These are phyloP conservation scores for Pterostichus madidus DNA, from an alignment of 2,888 invertebrate species.

Conservation along the genomic window DNA sequence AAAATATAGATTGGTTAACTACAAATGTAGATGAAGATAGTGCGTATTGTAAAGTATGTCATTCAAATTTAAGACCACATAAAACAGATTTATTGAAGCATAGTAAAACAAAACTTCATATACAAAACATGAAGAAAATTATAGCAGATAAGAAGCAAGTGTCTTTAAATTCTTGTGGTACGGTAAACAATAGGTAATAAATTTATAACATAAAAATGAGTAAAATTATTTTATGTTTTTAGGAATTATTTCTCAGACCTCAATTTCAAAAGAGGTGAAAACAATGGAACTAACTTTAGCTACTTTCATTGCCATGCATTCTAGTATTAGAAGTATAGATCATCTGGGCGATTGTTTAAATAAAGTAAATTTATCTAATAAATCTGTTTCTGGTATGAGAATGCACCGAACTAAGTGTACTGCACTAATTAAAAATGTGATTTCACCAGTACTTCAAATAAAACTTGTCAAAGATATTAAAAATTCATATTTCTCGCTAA, in stretches of 20 bases:
- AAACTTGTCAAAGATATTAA: slow-evolving; percentile 69
- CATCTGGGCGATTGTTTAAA: slow-evolving; percentile 68
- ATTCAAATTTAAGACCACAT: too few relatives aligned
- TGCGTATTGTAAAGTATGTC: too few relatives aligned
- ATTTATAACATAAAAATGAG: slow-evolving; percentile 1
- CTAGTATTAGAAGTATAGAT: slow-evolving; percentile 68
- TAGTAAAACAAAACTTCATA: background rate
- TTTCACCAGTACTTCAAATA: slow-evolving; percentile 68
- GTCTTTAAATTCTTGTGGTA: background rate
- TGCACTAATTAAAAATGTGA: slow-evolving; percentile 69
- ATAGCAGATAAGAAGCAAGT: background rate
- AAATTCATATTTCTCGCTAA: slow-evolving; percentile 68
- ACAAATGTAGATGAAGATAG: too few relatives aligned
- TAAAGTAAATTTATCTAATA: slow-evolving; percentile 64
- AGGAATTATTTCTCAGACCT: background rate
- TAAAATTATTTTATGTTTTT: background rate
- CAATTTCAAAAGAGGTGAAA: slow-evolving; percentile 64
- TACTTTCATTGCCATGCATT: slow-evolving; percentile 68
- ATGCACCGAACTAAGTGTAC: slow-evolving; percentile 68
- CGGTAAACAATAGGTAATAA: background rate
- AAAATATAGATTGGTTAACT: too few relatives aligned
- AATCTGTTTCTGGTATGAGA: slow-evolving; percentile 64
- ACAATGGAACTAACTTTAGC: slow-evolving; percentile 68
- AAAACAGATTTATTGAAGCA: slow-evolving; percentile 20
- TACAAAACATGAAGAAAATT: slow-evolving; percentile 2